Evolutionary conservation across 2,113 vertebrate species (phyloP), one percentile per base, ranked within the genome.

Genomic region (Centropristis striata): DNA sequence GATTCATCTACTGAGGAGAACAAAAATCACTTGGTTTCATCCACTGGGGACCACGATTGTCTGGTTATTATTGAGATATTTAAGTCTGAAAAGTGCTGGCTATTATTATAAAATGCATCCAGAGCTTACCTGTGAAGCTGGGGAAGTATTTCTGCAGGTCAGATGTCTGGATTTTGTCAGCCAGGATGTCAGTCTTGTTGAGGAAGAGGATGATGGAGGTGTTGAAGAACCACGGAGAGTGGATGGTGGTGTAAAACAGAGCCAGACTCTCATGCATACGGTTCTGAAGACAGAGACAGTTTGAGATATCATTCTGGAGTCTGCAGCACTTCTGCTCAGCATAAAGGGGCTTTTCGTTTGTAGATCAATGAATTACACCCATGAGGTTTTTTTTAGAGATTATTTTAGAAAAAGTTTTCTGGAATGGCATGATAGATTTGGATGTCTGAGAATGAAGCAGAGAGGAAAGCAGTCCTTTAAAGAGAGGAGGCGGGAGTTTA

Each of bases 201-300:
- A 98, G 96, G 86, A 98, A 98, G 80, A 98, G 96, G 89, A 98
- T 98, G 75, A 97, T 95, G 0, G 96, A 97, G 3, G 96, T 92
- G 65, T 79, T 93, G 70, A 58, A 76, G 89, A 98, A 98, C 96
- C 96, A 98, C 1, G 92, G 92, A 1, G 97, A 96, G 42, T 97
- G 96, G 89, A 98, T 95, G 90, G 97, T 97, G 68, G 96, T 97
- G 74, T 95, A 95, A 55, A 98, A 98, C 66, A 98, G 89, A 7
- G 96, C 96, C 67, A 97, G 90, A 78, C 97, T 98, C 92, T 98
- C 97, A 18, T 90, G 71, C 97, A 98, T 98, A 2, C 97, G 97
- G 87, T 97, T 98, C 97, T 98, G 83, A 68, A 65, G 20, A 54
- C 23, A 42, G 9, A 86, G 18, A 20, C 12, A 44, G 18, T 61